A percentile compares a stretch with the other conserved stretches of the same genome.
These are phyloP conservation scores for Zygogramma bicolorata DNA, from an alignment of 2,888 invertebrate species.

Conservation along the genomic window DNA sequence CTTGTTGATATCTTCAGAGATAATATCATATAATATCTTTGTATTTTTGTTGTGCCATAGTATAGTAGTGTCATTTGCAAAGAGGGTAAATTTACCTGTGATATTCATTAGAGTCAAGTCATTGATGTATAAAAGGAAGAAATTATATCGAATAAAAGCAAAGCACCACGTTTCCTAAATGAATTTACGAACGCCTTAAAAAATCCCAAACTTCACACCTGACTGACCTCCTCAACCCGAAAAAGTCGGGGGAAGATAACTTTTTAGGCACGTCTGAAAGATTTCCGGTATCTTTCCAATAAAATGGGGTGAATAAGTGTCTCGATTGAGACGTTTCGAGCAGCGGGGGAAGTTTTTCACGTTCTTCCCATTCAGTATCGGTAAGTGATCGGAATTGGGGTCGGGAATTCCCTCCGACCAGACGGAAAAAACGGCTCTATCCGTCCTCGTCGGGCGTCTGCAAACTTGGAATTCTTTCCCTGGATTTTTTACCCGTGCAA, in stretches of 20 bases:
- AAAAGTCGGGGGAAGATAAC: constrained; percentile 40
- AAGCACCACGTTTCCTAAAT: not conserved
- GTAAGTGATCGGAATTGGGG: constrained; percentile 54
- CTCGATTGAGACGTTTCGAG: constrained; percentile 50
- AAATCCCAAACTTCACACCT: constrained; percentile 25
- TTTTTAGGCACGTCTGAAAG: constrained; percentile 48
- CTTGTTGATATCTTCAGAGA: too few species aligned
- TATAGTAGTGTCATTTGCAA: too few species aligned
- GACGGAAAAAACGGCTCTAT: constrained; percentile 41
- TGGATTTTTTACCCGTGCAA: constrained; percentile 40
- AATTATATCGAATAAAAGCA: not conserved
- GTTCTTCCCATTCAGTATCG: constrained; percentile 52
- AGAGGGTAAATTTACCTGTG: too few species aligned
- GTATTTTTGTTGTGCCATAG: too few species aligned
- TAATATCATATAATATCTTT: too few species aligned
- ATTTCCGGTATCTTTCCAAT: constrained; percentile 55
- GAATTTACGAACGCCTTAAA: not conserved
- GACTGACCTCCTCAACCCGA: constrained; percentile 49
- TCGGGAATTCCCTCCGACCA: constrained; percentile 45
- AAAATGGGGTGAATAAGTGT: constrained; percentile 52
- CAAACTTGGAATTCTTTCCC: constrained; percentile 48
- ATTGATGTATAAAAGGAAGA: too few species aligned
- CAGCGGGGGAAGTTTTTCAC: constrained; percentile 49
- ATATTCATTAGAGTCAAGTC: too few species aligned
- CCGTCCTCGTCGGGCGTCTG: constrained; percentile 43